Evolutionary conservation across 2,888 invertebrate species (phyloP).

Genomic region (Patella ulyssiponensis): DNA sequence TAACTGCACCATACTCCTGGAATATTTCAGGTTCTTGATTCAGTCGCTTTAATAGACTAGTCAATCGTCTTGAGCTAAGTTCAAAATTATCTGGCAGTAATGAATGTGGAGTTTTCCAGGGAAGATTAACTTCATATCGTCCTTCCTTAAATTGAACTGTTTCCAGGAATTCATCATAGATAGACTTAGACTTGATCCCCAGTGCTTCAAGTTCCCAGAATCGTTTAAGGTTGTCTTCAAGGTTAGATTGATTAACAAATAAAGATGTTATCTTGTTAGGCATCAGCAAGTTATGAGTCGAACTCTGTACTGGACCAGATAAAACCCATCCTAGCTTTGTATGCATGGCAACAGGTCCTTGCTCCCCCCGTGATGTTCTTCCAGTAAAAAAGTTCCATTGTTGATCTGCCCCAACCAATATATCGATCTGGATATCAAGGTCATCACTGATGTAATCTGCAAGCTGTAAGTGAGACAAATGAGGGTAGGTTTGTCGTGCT

Average conservation of each 20-base stretch:
- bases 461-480: not conserved
- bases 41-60: not conserved
- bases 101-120: not conserved
- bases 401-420: constrained; percentile 10
- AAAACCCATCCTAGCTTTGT: not conserved
- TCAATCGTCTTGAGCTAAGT: not conserved
- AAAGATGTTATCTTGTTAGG: no score
- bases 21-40: constrained; percentile 2
- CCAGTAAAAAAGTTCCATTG: constrained; percentile 10
- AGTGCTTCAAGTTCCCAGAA: not conserved
- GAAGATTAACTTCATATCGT: not conserved
- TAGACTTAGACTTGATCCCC: constrained; percentile 3
- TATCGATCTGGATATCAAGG: not conserved
- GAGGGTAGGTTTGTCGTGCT: not conserved
- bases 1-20: not conserved
- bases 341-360: not conserved
- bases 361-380: not conserved
- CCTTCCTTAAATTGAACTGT: not conserved
- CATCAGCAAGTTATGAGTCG: no score
- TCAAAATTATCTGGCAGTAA: not conserved
- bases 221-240: not conserved
- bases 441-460: constrained; percentile 1
- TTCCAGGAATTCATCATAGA: constrained; percentile 1
- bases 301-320: no score
- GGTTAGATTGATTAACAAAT: no score